phyloP scores from a whole-genome alignment of 2,797 vertebrate species.

The Cossypha heuglini region DNA sequence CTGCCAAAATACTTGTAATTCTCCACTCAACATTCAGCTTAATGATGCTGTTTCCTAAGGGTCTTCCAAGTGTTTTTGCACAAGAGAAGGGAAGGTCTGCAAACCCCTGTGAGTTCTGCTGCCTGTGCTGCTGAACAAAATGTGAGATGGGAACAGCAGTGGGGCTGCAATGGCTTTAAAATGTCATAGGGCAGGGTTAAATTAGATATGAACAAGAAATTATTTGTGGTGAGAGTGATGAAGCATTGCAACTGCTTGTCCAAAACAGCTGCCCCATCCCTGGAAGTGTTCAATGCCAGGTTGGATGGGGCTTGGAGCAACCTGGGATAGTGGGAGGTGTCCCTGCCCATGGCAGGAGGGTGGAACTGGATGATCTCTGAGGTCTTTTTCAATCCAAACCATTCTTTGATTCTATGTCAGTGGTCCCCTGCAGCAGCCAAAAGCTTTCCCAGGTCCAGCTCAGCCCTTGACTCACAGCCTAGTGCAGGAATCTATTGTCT shows the following conservation, averaged over 20 bases:
- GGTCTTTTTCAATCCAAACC: not conserved
- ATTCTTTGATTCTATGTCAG: not conserved
- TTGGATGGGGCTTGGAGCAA: not conserved
- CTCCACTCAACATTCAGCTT: not conserved
- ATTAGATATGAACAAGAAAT: not conserved
- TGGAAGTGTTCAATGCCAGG: not conserved
- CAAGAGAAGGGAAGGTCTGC: not conserved
- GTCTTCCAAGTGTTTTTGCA: not conserved
- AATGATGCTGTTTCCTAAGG: not conserved
- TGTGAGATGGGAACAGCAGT: not conserved
- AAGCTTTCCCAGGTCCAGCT: rapidly evolving
- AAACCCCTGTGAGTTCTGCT: not conserved
- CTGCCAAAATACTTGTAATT: not conserved
- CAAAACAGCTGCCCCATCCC: not conserved
- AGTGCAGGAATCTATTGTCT: not conserved
- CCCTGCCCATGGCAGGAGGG: not conserved
- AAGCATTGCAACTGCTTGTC: not conserved
- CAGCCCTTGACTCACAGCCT: not conserved
- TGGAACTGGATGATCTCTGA: not conserved
- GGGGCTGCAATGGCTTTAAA: not conserved
- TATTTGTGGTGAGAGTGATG: not conserved
- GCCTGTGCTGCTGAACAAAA: rapidly evolving
- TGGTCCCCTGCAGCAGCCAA: not conserved
- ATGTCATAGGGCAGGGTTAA: not conserved
- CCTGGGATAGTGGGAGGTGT: not conserved